A percentile compares a stretch with the other conserved stretches of the same genome.
These are phyloP conservation scores for Galemys pyrenaicus DNA, from an alignment of 2,113 vertebrate species.

Conservation along the genomic window DNA sequence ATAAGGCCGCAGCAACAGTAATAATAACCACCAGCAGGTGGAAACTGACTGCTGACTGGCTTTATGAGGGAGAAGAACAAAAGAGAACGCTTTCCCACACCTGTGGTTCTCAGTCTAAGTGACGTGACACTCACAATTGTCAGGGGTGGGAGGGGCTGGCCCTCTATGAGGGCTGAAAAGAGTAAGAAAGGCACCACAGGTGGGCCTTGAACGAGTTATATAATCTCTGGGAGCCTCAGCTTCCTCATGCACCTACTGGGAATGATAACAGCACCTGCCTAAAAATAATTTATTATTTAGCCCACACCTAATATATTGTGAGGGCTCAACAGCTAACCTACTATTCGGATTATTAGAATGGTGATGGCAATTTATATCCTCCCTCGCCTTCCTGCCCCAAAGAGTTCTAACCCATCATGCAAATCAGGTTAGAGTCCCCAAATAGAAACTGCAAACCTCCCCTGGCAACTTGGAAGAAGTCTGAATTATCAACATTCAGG, in stretches of 20 bases:
- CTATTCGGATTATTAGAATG: conserved; percentile 8
- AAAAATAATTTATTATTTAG: conserved; percentile 49
- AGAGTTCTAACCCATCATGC: conserved; percentile 29
- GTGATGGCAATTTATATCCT: not conserved
- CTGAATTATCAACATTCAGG: conserved; percentile 26
- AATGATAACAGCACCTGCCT: conserved; percentile 17
- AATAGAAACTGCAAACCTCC: conserved; percentile 26
- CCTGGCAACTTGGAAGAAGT: conserved; percentile 30
- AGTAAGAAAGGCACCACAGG: not conserved
- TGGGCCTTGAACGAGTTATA: not conserved
- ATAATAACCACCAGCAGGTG: conserved; percentile 26
- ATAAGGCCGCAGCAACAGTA: not conserved
- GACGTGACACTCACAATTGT: conserved; percentile 1
- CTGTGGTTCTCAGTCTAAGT: conserved; percentile 13
- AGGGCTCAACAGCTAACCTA: not conserved
- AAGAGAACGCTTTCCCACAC: not conserved
- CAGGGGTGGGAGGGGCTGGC: not conserved
- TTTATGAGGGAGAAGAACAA: conserved; percentile 43
- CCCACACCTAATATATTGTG: not conserved
- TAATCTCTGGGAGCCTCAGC: conserved; percentile 19
- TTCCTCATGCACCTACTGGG: not conserved
- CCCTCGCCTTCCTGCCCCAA: not conserved
- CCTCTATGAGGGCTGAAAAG: not conserved
- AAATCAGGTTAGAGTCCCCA: conserved; percentile 17
- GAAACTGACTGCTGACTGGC: conserved; percentile 30